These are phyloP conservation scores for Zaprionus capensis DNA, from an alignment of 1,140 invertebrate species.

Conservation along the genomic window DNA sequence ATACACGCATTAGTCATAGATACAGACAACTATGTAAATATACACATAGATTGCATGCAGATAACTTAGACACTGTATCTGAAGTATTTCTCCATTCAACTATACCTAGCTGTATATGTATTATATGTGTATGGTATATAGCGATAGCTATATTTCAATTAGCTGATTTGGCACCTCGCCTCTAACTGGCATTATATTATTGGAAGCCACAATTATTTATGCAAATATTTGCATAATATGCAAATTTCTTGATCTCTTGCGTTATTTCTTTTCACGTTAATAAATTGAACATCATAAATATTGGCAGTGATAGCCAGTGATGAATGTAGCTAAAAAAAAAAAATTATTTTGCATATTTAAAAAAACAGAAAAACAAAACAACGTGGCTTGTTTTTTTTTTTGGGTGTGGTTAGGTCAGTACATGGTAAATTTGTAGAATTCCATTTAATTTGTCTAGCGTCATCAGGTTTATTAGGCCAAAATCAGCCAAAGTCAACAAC, in stretches of 20 bases:
- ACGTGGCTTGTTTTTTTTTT: conserved; percentile 1
- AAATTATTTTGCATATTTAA: conserved; percentile 29
- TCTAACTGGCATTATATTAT: conserved; percentile 29
- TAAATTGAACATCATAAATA: conserved; percentile 24
- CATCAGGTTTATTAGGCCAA: conserved; percentile 47
- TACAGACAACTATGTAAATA: not conserved
- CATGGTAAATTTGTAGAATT: conserved; percentile 46
- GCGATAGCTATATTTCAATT: conserved; percentile 26
- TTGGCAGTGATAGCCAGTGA: not conserved
- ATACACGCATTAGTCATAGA: conserved; percentile 3
- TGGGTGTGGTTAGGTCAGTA: conserved; percentile 47
- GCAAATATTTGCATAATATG: conserved; percentile 42
- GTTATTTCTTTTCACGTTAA: conserved; percentile 35
- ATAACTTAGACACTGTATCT: not conserved
- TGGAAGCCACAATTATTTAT: conserved; percentile 19
- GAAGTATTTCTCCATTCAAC: not conserved
- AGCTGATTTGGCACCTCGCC: conserved; percentile 23
- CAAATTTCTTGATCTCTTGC: conserved; percentile 10
- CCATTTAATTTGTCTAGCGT: conserved; percentile 37
- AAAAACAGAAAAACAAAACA: not conserved
- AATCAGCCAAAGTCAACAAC: conserved; percentile 17
- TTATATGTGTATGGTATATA: not conserved
- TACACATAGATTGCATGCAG: not conserved
- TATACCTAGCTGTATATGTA: not conserved
- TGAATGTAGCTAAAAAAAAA: not conserved